These are phyloP conservation scores for Stenurella melanura DNA, from an alignment of 2,888 invertebrate species.

Conservation along the genomic window DNA sequence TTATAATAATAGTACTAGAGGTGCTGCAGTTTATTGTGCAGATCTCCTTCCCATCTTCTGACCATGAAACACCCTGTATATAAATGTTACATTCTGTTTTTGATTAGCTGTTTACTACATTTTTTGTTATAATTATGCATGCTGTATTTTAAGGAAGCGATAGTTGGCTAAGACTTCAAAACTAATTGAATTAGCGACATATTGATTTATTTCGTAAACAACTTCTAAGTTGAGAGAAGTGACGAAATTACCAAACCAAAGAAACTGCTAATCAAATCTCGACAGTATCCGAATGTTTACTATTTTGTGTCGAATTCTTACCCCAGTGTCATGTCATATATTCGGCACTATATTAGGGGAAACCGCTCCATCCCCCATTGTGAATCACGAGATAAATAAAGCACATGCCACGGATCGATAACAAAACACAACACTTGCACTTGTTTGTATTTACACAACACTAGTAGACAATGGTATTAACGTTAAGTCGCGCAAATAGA, in stretches of 20 bases:
- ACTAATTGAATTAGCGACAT: not conserved
- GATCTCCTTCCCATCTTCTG: too few species aligned
- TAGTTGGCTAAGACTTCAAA: not conserved
- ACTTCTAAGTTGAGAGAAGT: not conserved
- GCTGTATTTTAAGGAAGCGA: not conserved
- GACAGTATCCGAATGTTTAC: not conserved
- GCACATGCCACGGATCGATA: constrained; percentile 35
- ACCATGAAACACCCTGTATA: too few species aligned
- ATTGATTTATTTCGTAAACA: constrained; percentile 5
- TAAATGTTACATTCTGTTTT: too few species aligned
- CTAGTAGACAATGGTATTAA: not conserved
- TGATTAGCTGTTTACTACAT: too few species aligned
- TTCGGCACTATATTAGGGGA: not conserved
- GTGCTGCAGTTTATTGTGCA: too few species aligned
- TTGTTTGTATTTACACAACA: constrained; percentile 30
- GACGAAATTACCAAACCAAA: not conserved
- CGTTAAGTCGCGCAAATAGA: not conserved
- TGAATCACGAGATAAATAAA: constrained; percentile 23
- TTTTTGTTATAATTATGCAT: too few species aligned
- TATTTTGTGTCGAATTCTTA: not conserved
- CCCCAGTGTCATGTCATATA: constrained; percentile 12
- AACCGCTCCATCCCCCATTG: constrained; percentile 21
- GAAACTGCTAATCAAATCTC: not conserved
- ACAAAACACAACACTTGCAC: constrained; percentile 35
- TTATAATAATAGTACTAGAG: too few species aligned